Evolutionary conservation across 2,888 invertebrate species (phyloP).

Genomic region (Auanema freiburgensis): DNA sequence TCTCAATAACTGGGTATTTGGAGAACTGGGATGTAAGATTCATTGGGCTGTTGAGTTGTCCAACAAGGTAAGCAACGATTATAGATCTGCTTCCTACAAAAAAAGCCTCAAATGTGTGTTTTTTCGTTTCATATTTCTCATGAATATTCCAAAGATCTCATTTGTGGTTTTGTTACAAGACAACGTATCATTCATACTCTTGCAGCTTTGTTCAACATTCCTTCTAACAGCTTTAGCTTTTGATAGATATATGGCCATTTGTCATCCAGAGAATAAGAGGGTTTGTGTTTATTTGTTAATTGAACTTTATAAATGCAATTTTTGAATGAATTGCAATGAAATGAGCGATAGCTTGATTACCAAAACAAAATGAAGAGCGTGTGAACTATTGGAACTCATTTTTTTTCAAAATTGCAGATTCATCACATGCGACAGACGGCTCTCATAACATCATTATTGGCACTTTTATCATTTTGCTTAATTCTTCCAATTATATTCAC

Average conservation of each 20-base stretch:
- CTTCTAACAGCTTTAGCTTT: slow-evolving; percentile 49
- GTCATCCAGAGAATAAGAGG: slow-evolving; percentile 49
- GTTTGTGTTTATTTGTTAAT: slow-evolving; percentile 13
- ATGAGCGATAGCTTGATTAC: too few species aligned
- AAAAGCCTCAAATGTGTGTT: not conserved
- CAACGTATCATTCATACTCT: not conserved
- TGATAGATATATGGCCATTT: slow-evolving; percentile 53
- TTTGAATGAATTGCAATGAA: slow-evolving; percentile 3
- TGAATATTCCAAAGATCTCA: too few species aligned
- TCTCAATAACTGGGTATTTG: slow-evolving; percentile 50
- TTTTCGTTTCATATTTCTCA: not conserved
- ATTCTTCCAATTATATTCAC: slow-evolving; percentile 47
- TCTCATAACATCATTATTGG: slow-evolving; percentile 37
- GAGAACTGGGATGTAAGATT: slow-evolving; percentile 44
- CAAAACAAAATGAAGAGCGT: not conserved
- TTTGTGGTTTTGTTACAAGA: too few species aligned
- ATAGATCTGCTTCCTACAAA: too few species aligned
- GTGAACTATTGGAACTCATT: too few species aligned
- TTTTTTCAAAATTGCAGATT: slow-evolving; percentile 25
- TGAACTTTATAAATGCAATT: not conserved
- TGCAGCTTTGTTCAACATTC: slow-evolving; percentile 52
- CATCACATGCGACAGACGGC: slow-evolving; percentile 46
- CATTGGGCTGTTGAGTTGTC: slow-evolving; percentile 45
- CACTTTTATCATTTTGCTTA: slow-evolving; percentile 39
- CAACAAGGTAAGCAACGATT: slow-evolving; percentile 42